Evolutionary conservation across 2,113 vertebrate genomes (phyloP).

Genomic region (Chaetura pelagica): DNA sequence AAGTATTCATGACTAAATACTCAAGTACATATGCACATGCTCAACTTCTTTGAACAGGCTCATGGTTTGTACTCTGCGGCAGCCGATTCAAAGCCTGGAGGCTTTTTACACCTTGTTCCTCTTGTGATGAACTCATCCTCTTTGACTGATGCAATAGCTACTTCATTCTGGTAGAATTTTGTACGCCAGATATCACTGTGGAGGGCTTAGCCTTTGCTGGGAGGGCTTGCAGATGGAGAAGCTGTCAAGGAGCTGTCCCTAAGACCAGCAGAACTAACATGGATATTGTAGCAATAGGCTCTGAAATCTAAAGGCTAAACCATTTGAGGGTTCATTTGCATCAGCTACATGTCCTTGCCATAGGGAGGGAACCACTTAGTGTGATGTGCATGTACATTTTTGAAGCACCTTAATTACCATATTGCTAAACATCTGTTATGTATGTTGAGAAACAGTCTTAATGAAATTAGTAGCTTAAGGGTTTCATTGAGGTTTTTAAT

Average conservation of each 20-base stretch:
- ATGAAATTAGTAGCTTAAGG: constrained; percentile 28
- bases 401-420: constrained; percentile 11
- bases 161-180: not conserved
- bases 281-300: not conserved
- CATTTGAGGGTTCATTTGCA: not conserved
- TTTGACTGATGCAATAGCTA: not conserved
- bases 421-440: constrained; percentile 21
- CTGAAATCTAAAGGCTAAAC: not conserved
- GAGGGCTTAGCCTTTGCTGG: not conserved
- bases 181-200: fast-evolving
- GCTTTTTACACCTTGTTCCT: not conserved
- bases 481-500: not conserved
- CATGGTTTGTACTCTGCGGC: not conserved
- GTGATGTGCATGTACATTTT: not conserved
- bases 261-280: not conserved
- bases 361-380: not conserved
- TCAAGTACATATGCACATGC: not conserved
- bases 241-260: not conserved
- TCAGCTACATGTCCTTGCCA: not conserved
- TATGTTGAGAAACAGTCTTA: not conserved
- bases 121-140: not conserved
- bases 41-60: not conserved
- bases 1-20: not conserved
- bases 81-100: not conserved
- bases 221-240: not conserved